Base-by-base conservation (phyloP, 2,888 invertebrate species). In the Clusia tigrina region DNA sequence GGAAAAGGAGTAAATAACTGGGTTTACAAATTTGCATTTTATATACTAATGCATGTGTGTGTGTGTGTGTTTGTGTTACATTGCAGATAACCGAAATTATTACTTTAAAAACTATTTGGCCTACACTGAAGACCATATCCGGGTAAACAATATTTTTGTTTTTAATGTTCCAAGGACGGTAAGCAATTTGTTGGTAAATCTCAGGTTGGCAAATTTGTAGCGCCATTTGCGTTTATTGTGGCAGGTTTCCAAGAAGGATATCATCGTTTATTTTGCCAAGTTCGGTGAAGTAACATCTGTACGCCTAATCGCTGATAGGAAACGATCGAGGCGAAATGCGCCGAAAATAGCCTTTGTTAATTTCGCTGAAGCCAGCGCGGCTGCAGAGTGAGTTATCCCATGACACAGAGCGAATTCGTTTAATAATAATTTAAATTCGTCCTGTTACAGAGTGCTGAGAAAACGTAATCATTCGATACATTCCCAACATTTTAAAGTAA, bases 381-480 rank as follows among this genome's bases (percentile, higher is more conserved):
- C 48, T 9, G 48, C 48, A 18, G 15, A 48, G 48, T 48, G 22
- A 48, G 48, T 48, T 18, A 3, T 48, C 5, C 20, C 32, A 32
- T 32, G 6, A 32, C 32, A 32, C 32, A 32, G 32, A 32, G 12
- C n/a, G n/a, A n/a, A n/a, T n/a, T n/a, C n/a, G n/a, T 32, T 42
- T n/a, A 42, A 5, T 10, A 42, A 42, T 42, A 20, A 48, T 20
- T 20, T 20, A 18, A 20, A 6, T 22, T 20, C 22, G 3, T 18
- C 6, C 18, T 15, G 5, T 20, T 17, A 42, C 42, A 67, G 67
- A 2, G 65, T 54, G 9, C 59, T 67, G 17, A 20, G 42, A 24
- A 57, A 26, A 9, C 15, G n/a, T 1, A 12, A 23, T 26, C 67
- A 67, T 57, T 26, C 23, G 9, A 5, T 67, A 5, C 25, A 58